Percentiles rank a stretch among this genome's conserved stretches.
phyloP scores from a whole-genome alignment of 2,113 vertebrate species.

The Indri indri region DNA sequence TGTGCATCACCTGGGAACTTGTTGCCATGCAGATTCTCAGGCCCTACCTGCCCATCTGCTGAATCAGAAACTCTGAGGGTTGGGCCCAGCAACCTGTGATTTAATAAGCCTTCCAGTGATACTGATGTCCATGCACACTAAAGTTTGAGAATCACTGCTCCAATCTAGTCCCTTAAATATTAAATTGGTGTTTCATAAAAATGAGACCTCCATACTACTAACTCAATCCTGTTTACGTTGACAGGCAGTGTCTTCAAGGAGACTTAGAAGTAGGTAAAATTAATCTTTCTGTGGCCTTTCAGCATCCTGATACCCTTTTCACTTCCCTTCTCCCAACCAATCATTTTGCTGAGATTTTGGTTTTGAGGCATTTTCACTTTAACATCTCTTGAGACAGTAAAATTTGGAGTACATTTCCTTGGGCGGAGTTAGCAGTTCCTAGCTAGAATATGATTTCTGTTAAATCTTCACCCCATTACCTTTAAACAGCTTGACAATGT shows the following conservation, averaged over 20 bases:
- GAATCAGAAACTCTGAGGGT: background rate
- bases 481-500: background rate
- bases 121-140: too few relatives aligned
- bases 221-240: background rate
- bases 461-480: background rate
- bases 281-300: background rate
- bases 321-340: background rate
- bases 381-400: background rate
- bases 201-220: background rate
- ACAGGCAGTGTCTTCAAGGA: background rate
- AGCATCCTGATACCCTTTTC: background rate
- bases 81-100: background rate
- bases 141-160: background rate
- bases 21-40: background rate
- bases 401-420: background rate
- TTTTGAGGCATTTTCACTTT: background rate
- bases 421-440: conserved; percentile 25
- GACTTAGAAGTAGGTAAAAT: background rate
- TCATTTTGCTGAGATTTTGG: background rate
- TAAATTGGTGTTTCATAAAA: background rate
- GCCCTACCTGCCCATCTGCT: background rate
- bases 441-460: background rate
- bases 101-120: background rate
- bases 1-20: background rate
- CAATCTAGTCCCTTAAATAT: background rate